Evolutionary conservation across 2,888 invertebrate species (phyloP).

Genomic region (Drosophila paucipuncta): DNA sequence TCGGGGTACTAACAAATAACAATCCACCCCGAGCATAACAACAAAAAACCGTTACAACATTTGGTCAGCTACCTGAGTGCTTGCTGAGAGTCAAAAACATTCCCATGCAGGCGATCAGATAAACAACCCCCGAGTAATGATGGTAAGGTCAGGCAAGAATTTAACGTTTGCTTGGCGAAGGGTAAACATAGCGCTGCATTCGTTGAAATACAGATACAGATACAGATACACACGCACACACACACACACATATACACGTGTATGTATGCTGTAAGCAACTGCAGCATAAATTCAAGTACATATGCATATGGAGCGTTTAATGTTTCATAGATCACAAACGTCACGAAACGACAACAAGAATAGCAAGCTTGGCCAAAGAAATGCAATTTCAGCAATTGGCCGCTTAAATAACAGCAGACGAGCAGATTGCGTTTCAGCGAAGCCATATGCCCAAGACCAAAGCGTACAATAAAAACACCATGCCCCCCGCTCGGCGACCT

Average conservation of each 20-base stretch:
- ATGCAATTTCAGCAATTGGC: slow-evolving; percentile 68
- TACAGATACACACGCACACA: background rate
- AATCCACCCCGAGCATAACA: slow-evolving; percentile 18
- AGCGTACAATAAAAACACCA: slow-evolving; percentile 18
- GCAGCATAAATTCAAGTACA: slow-evolving; percentile 68
- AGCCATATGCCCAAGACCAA: slow-evolving; percentile 18
- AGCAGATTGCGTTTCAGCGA: slow-evolving; percentile 6
- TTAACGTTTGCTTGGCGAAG: slow-evolving; percentile 64
- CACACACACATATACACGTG: slow-evolving; percentile 13
- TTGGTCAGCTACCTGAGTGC: slow-evolving; percentile 51
- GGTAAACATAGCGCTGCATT: slow-evolving; percentile 64
- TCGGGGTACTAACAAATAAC: background rate
- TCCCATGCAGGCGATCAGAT: slow-evolving; percentile 42
- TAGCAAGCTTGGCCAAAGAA: slow-evolving; percentile 37
- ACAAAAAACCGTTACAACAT: slow-evolving; percentile 58
- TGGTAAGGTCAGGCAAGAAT: slow-evolving; percentile 61
- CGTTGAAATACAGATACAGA: slow-evolving; percentile 10
- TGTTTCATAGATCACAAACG: slow-evolving; percentile 67
- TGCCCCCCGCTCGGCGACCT: slow-evolving; percentile 69
- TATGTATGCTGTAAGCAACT: slow-evolving; percentile 39
- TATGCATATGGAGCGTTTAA: slow-evolving; percentile 38
- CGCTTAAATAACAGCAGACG: slow-evolving; percentile 47
- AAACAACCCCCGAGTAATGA: slow-evolving; percentile 40
- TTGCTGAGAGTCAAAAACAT: slow-evolving; percentile 21
- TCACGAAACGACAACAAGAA: slow-evolving; percentile 53